Conservation (phyloP, 2,888 invertebrate species). For the Augochlorella aurata region DNA sequence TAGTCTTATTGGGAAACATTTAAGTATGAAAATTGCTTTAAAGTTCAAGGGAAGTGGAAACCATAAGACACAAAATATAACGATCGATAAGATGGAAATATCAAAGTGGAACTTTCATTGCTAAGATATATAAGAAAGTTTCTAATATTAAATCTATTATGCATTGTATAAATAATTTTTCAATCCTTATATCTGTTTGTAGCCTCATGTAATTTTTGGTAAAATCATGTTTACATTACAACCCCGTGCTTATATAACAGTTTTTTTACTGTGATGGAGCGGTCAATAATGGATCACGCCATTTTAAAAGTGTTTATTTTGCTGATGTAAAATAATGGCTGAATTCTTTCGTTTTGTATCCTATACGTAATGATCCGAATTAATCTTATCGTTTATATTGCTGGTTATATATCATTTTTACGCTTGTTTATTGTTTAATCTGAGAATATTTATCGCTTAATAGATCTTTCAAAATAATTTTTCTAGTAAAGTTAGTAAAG, state of each 20-base stretch:
- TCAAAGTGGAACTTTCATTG: background rate
- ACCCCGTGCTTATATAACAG: too few species aligned
- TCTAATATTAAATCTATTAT: background rate
- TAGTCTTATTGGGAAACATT: constrained; percentile 22
- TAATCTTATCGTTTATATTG: background rate
- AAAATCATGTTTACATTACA: background rate
- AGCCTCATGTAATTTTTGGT: background rate
- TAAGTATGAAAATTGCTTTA: constrained; percentile 30
- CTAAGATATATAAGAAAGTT: background rate
- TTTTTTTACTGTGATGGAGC: too few species aligned
- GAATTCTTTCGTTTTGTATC: background rate
- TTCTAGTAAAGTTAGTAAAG: too few species aligned
- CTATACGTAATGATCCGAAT: background rate
- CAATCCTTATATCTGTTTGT: background rate
- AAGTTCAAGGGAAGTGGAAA: constrained; percentile 37
- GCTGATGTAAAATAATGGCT: background rate
- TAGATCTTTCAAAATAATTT: too few species aligned
- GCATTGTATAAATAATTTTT: background rate
- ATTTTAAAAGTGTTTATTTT: too few species aligned
- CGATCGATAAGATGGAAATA: constrained; percentile 16
- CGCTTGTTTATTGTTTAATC: too few species aligned
- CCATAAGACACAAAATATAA: constrained; percentile 11
- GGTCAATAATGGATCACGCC: too few species aligned
- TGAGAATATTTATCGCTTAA: too few species aligned
- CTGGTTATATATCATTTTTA: background rate